These are phyloP conservation scores for Lampropteryx suffumata DNA, from an alignment of 2,888 invertebrate genomes.

Conservation along the genomic window DNA sequence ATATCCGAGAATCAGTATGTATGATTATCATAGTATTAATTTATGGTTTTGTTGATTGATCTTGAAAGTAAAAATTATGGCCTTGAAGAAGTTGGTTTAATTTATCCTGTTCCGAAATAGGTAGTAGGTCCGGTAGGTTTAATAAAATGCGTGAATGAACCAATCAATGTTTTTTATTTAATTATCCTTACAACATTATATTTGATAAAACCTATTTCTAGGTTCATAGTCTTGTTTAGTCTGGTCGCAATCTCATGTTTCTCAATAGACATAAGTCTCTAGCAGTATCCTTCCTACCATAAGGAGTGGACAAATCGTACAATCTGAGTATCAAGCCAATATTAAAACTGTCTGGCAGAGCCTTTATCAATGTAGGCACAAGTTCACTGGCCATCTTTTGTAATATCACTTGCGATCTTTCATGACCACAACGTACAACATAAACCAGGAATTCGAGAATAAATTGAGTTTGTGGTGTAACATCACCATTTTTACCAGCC, in stretches of 20 bases:
- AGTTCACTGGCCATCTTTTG: conserved; percentile 89
- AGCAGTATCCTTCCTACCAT: conserved; percentile 92
- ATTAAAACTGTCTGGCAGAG: conserved; percentile 89
- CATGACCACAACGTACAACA: conserved; percentile 89
- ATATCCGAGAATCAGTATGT: conserved; percentile 24
- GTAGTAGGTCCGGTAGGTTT: not conserved
- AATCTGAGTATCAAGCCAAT: conserved; percentile 88
- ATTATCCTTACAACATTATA: conserved; percentile 9
- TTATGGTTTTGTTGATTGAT: conserved; percentile 64
- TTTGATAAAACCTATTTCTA: conserved; percentile 5
- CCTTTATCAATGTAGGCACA: conserved; percentile 91
- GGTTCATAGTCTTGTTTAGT: conserved; percentile 29
- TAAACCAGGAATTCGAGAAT: conserved; percentile 90
- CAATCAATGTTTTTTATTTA: conserved; percentile 19
- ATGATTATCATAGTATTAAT: conserved; percentile 48
- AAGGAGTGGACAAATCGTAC: conserved; percentile 89
- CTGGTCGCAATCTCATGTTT: conserved; percentile 88
- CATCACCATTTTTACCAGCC: conserved; percentile 87
- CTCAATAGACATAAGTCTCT: conserved; percentile 93
- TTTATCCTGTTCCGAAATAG: conserved; percentile 24
- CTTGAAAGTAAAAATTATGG: conserved; percentile 58
- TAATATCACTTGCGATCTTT: conserved; percentile 86
- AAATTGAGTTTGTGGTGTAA: conserved; percentile 92
- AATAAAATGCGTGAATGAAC: conserved; percentile 19
- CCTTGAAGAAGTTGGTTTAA: conserved; percentile 34